Percentiles rank a stretch among this genome's conserved stretches.
phyloP scores from a whole-genome alignment of 1,140 invertebrate species.

The Meteorus sp. region DNA sequence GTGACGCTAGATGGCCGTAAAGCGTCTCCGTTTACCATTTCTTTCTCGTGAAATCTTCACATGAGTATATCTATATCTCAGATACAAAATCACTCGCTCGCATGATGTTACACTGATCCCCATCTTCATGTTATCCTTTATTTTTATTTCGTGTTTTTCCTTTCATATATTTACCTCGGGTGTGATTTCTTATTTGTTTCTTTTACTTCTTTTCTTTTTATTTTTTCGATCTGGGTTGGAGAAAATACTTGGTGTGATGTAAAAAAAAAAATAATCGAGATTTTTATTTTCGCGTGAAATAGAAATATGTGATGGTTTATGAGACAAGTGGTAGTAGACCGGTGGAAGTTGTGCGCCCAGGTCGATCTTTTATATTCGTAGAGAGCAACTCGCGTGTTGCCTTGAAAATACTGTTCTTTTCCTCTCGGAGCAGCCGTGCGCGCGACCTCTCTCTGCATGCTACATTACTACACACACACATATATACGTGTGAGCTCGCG shows the following conservation, averaged over 20 bases:
- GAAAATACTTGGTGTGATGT: no score
- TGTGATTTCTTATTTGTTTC: constrained; percentile 1
- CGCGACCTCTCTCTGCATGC: constrained; percentile 11
- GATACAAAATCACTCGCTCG: constrained; percentile 4
- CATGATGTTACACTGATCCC: constrained; percentile 5
- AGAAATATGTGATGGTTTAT: constrained; percentile 40
- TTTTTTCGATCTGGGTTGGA: no score
- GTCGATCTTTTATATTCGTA: constrained; percentile 26
- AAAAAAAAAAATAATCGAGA: constrained; percentile 42
- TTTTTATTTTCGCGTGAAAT: constrained; percentile 41
- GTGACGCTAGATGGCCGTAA: constrained; percentile 53
- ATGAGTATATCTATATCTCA: constrained; percentile 32
- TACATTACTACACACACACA: constrained; percentile 17
- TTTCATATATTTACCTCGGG: neutral
- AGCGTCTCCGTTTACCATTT: constrained; percentile 53
- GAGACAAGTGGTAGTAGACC: no score
- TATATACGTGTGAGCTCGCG: constrained; percentile 28
- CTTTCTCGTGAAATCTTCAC: constrained; percentile 45
- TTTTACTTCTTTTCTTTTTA: constrained; percentile 33
- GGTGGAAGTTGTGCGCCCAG: neutral
- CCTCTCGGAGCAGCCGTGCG: constrained; percentile 15
- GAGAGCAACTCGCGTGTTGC: constrained; percentile 7
- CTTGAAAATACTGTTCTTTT: constrained; percentile 15
- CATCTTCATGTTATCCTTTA: constrained; percentile 9
- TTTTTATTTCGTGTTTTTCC: neutral